A percentile compares a stretch with the other conserved stretches of the same genome.
These are phyloP conservation scores for Urocyon cinereoargenteus DNA, from an alignment of 2,797 vertebrate species.

Conservation along the genomic window DNA sequence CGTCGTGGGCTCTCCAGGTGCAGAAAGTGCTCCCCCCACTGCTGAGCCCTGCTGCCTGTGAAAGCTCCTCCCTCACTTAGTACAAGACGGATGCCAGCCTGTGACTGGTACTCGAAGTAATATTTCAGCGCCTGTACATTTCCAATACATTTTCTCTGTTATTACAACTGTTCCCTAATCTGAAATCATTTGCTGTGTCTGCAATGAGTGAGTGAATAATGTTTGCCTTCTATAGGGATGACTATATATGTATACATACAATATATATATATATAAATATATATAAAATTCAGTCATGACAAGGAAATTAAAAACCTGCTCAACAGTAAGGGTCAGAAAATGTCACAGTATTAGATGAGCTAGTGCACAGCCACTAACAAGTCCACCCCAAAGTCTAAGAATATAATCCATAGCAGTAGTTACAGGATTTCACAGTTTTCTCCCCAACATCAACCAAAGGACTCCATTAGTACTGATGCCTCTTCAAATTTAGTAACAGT, in stretches of 20 bases:
- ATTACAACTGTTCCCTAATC: conserved; percentile 37
- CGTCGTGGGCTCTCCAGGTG: no score
- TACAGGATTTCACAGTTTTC: accelerated
- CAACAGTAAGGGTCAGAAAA: background rate
- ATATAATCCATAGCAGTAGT: accelerated
- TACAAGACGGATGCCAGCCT: background rate
- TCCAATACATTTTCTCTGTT: conserved; percentile 43
- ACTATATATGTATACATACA: background rate
- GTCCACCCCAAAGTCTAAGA: no score
- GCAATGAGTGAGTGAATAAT: background rate
- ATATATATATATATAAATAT: no score
- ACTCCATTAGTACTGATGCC: background rate
- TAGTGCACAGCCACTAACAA: accelerated
- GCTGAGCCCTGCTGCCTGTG: accelerated
- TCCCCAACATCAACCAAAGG: background rate
- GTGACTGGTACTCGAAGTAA: background rate
- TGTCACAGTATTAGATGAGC: background rate
- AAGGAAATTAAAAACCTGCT: background rate
- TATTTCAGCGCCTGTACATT: conserved; percentile 19
- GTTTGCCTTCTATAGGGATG: background rate
- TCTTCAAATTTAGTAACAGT: conserved; percentile 6
- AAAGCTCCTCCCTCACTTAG: background rate
- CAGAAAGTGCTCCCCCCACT: background rate
- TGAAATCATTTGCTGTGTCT: background rate
- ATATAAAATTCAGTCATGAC: background rate